These are phyloP conservation scores for Eristalis tenax DNA, from an alignment of 2,888 invertebrate species.

Conservation along the genomic window DNA sequence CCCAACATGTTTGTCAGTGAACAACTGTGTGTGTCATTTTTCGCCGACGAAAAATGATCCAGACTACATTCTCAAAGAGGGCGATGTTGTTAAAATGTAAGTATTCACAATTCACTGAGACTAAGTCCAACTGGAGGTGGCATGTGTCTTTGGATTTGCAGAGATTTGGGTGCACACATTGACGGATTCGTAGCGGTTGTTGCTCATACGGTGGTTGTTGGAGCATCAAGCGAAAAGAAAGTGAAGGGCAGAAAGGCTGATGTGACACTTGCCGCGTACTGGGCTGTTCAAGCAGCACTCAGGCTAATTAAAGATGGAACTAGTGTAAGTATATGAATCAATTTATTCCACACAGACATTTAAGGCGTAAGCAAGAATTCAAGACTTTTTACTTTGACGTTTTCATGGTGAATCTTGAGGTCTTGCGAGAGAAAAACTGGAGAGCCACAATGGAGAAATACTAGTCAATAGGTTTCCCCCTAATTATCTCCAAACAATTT, in stretches of 20 bases:
- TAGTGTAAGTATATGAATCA: conserved; percentile 84
- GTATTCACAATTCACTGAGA: conserved; percentile 75
- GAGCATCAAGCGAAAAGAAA: conserved; percentile 87
- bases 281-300: conserved; percentile 97
- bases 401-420: conserved; percentile 8
- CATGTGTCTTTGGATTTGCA: conserved; percentile 77
- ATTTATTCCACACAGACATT: too few species aligned
- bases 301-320: conserved; percentile 94
- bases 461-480: conserved; percentile 66
- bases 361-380: conserved; percentile 1
- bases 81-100: conserved; percentile 98
- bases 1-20: conserved; percentile 98
- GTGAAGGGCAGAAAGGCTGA: conserved; percentile 95
- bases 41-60: conserved; percentile 97
- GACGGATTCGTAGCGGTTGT: conserved; percentile 99
- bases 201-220: conserved; percentile 96
- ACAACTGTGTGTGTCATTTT: conserved; percentile 99
- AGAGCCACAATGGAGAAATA: conserved; percentile 71
- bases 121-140: neutral
- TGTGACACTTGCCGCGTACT: conserved; percentile 96
- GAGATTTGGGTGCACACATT: conserved; percentile 98
- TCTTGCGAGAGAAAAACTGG: conserved; percentile 44
- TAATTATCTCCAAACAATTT: conserved; percentile 68
- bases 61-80: conserved; percentile 91
- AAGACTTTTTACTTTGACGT: conserved; percentile 9